Base-by-base conservation (phyloP, 2,113 vertebrate genomes). In the Piprites chloris region DNA sequence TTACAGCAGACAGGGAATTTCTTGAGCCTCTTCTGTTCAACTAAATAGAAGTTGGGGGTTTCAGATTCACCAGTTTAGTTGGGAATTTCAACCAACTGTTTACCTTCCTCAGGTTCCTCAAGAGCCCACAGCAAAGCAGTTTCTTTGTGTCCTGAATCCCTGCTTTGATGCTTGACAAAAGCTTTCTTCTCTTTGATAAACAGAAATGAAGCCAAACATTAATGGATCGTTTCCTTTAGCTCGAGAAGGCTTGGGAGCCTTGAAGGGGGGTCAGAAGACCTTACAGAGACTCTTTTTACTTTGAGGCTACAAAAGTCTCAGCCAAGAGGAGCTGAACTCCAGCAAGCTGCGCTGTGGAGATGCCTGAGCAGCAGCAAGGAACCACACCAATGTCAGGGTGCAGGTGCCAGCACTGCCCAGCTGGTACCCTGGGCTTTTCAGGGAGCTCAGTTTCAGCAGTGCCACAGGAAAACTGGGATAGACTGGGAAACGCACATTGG, bases 131-230 rank as follows among this genome's bases (percentile, higher is more conserved):
- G 73, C 53, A 89, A 76, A 93, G 86, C 73, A 44, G 67, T 68
- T 88, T 63, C 78, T 94, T 93, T 79, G 19, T 80, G 75, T 73
- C 73, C 69, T 55, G 49, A 91, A 86, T 79, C 66, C 44, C 11
- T 27, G 66, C 92, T 94, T 85, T 92, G 80, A 95, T 63, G 58
- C 47, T 46, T 59, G 65, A 97, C 93, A 96, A 96, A 97, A 96
- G 85, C 87, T 88, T 79, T 79, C 62, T 87, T 71, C 89, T 78
- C 93, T 96, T 97, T 96, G 95, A 97, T 93, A 97, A 97, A 96
- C 79, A 95, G 94, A 95, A 96, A 96, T 68, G 76, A 96, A 96
- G 82, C 42, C 56, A 30, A 93, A 95, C 78, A 88, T 92, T 84
- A 95, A 93, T 59, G 67, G 49, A n/a, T n/a, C 68, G 39, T 80